Base-by-base conservation (phyloP, 2,888 invertebrate genomes). In the Trisateles emortualis region DNA sequence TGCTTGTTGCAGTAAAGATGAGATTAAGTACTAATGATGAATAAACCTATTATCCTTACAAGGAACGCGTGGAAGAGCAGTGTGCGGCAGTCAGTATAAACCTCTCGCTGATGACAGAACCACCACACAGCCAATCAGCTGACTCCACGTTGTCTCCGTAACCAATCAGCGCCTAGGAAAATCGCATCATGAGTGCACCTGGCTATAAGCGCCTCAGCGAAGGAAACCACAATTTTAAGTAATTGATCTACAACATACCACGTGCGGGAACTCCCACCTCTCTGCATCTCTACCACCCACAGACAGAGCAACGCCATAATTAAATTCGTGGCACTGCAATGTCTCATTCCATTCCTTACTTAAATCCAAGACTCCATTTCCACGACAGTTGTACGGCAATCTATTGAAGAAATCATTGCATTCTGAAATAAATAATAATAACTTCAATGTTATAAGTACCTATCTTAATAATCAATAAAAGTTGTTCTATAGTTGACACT, bases 61-160 rank as follows among this genome's bases (percentile, higher is more conserved):
- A 30, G 11, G 30, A 1, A 11, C 30, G n/a, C 2, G 30, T 30
- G 3, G 11, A 1, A 11, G 16, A 11, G 16, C 35, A 35, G 8
- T 14, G 16, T 5, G 35, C 35, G 2, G 68, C 68, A 0, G 69
- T 68, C 26, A 72, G 48, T 1, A 72, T 63, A 41, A 57, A 69
- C 6, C 46, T 42, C 3, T 72, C 66, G 29, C 69, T 69, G 42
- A 72, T 52, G 9, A 69, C 43, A 0, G 64, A 49, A 0, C 69
- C 72, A 0, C 68, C 68, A 22, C 72, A 72, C 16, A 33, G 29
- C 59, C 59, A 62, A 14, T 29, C 8, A 0, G 41, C 47, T 2
- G n/a, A 1, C 0, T 26, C 5, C 3, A 16, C 16, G n/a, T 48
- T 30, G 10, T 35, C 10, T 0, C 56, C 61, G 16, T 38, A 64